These are phyloP conservation scores for Calyptommatus sinebrachiatus DNA, from an alignment of 2,113 vertebrate genomes.

Conservation along the genomic window DNA sequence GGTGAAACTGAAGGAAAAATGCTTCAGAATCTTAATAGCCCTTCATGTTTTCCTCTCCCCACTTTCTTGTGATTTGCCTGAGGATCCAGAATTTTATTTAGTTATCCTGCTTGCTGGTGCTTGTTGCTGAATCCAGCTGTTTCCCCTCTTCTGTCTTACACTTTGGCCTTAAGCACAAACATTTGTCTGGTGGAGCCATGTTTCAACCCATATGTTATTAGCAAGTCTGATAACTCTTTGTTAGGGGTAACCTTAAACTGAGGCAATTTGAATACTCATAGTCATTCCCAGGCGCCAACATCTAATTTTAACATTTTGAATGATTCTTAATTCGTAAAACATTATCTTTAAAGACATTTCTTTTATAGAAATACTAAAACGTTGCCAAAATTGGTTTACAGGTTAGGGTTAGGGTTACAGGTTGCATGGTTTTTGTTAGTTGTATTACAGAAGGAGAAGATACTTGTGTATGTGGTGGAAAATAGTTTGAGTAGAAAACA, in stretches of 20 bases:
- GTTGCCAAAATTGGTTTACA: neutral
- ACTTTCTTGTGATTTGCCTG: conserved; percentile 31
- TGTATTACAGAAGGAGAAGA: neutral
- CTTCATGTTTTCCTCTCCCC: conserved; percentile 25
- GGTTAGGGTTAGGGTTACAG: no score
- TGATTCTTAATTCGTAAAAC: neutral
- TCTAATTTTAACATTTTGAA: neutral
- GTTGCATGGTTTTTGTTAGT: neutral
- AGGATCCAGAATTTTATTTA: conserved; percentile 47
- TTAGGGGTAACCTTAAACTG: conserved; percentile 4
- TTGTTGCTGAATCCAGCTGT: conserved; percentile 42
- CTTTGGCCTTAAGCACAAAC: conserved; percentile 4
- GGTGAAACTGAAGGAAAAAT: neutral
- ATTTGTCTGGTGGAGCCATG: conserved; percentile 33
- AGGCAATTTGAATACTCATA: conserved; percentile 10
- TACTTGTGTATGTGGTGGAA: neutral
- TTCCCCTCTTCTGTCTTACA: conserved; percentile 31
- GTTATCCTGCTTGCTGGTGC: conserved; percentile 34
- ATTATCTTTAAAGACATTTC: neutral
- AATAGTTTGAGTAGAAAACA: neutral
- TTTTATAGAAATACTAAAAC: neutral
- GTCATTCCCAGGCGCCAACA: conserved; percentile 11
- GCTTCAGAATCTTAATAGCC: neutral
- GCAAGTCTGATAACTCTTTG: neutral
- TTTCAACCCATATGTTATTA: conserved; percentile 8